These are phyloP conservation scores for Sycophila sp. DNA, from an alignment of 1,140 invertebrate genomes.

Conservation along the genomic window DNA sequence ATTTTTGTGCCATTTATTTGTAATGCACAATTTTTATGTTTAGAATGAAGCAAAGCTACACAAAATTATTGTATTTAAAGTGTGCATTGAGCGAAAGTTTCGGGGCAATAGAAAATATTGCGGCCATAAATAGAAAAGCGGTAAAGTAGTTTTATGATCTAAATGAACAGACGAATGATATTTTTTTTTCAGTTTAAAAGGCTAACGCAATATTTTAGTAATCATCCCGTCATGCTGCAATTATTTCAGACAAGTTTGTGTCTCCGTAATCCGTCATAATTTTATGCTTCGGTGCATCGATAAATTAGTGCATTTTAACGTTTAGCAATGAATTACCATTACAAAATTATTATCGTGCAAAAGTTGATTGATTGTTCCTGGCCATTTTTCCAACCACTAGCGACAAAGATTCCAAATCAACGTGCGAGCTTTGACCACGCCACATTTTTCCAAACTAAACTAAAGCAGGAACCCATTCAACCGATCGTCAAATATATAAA, in stretches of 20 bases:
- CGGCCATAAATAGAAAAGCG: conserved; percentile 30
- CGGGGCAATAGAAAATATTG: not conserved
- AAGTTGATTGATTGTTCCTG: too few species aligned
- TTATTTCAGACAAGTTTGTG: conserved; percentile 28
- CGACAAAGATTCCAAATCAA: too few species aligned
- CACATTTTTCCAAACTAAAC: too few species aligned
- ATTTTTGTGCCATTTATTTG: too few species aligned
- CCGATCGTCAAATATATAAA: too few species aligned
- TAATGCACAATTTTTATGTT: too few species aligned
- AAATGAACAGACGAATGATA: not conserved
- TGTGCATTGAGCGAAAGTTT: conserved; percentile 26
- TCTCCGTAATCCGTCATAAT: conserved; percentile 36
- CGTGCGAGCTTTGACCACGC: too few species aligned
- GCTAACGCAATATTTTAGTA: conserved; percentile 40
- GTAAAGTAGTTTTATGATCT: conserved; percentile 2
- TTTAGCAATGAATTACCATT: conserved; percentile 43
- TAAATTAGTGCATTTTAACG: not conserved
- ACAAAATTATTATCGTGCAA: conserved; percentile 16
- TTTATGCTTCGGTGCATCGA: conserved; percentile 7
- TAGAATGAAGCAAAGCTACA: conserved; percentile 11
- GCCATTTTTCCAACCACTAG: too few species aligned
- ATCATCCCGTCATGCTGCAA: conserved; percentile 33
- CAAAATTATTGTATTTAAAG: conserved; percentile 16
- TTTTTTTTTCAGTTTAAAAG: not conserved
- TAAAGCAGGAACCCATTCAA: too few species aligned